Conservation (phyloP, 1,140 invertebrate species). For the Drosophila subpulchrella region DNA sequence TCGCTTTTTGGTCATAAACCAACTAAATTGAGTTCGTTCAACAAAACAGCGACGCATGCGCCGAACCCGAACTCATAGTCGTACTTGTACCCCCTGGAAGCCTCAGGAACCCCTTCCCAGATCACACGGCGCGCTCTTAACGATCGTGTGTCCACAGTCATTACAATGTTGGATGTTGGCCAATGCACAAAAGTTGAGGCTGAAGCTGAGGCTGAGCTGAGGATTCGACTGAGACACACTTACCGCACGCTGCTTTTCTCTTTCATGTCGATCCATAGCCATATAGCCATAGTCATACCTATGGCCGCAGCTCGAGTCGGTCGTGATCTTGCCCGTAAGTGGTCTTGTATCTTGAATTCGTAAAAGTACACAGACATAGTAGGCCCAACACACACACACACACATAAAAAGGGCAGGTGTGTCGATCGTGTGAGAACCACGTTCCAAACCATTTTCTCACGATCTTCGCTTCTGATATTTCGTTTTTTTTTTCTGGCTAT, state of each 20-base stretch:
- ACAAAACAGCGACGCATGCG: constrained; percentile 74
- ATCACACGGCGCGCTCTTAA: constrained; percentile 74
- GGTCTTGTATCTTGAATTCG: constrained; percentile 84
- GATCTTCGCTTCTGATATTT: constrained; percentile 84
- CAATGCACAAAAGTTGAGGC: constrained; percentile 63
- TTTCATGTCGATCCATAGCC: constrained; percentile 57
- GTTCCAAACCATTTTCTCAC: constrained; percentile 85
- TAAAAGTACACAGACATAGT: constrained; percentile 49
- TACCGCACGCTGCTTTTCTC: constrained; percentile 82
- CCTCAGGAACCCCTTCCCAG: constrained; percentile 29
- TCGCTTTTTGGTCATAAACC: constrained; percentile 62
- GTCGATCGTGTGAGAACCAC: constrained; percentile 85
- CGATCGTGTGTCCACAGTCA: constrained; percentile 84
- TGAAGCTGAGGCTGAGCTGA: constrained; percentile 2
- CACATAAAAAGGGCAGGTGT: constrained; percentile 83
- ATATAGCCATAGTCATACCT: constrained; percentile 8
- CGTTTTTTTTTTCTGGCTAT: constrained; percentile 38
- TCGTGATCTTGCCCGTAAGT: constrained; percentile 84
- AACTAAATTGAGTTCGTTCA: constrained; percentile 82
- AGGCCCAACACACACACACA: constrained; percentile 25
- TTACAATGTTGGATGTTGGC: constrained; percentile 83
- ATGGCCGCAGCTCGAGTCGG: constrained; percentile 50
- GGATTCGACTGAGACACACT: constrained; percentile 57
- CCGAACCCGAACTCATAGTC: constrained; percentile 19
- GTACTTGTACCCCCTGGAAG: not conserved